These are phyloP conservation scores for Drosophila birchii DNA, from an alignment of 2,888 invertebrate species.

Conservation along the genomic window DNA sequence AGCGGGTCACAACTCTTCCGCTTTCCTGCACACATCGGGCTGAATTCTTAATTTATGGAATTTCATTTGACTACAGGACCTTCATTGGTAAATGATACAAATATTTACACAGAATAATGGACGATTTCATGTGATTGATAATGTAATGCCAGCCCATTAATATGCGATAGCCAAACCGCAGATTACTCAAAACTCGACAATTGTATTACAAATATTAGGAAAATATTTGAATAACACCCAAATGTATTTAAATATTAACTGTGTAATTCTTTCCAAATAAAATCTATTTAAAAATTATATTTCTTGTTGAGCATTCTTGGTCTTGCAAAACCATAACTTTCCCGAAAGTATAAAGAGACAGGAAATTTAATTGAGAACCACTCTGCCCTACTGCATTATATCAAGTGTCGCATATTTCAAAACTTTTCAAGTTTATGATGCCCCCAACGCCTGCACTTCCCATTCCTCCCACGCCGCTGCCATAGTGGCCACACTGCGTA, in stretches of 20 bases:
- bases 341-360: background rate
- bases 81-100: background rate
- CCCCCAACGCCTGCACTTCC: conserved; percentile 2
- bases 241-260: conserved; percentile 20
- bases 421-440: conserved; percentile 33
- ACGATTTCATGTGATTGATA: conserved; percentile 56
- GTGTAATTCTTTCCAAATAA: conserved; percentile 26
- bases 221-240: conserved; percentile 15
- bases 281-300: conserved; percentile 3
- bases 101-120: background rate
- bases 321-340: background rate
- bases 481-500: conserved; percentile 44
- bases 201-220: conserved; percentile 10
- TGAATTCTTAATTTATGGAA: conserved; percentile 3
- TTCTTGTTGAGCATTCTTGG: background rate
- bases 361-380: conserved; percentile 40
- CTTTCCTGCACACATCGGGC: too few relatives aligned
- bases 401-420: conserved; percentile 32
- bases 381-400: background rate
- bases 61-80: background rate
- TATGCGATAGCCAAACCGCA: conserved; percentile 32
- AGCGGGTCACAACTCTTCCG: background rate
- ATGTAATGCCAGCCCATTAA: conserved; percentile 50
- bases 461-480: background rate
- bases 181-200: conserved; percentile 3